Evolutionary conservation across 2,888 invertebrate genomes (phyloP), one percentile per base, ranked within the genome.

Genomic region (Tridacna crocea): DNA sequence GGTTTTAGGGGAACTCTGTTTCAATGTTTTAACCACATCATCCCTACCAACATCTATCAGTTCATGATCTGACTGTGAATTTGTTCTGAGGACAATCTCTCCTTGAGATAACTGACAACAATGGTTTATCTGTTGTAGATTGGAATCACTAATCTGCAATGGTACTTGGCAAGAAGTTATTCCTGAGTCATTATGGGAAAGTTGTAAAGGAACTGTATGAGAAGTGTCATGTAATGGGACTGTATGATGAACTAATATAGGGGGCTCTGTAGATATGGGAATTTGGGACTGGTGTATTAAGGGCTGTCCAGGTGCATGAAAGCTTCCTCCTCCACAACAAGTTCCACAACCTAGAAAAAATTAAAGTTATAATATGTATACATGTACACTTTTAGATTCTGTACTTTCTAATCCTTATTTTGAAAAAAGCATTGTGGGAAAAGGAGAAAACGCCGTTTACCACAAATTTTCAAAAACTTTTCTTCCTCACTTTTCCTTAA

Each of bases 171-270:
- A 84, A 72, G 75, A 76, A 61, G 79, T 17, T 61, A 73, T 76
- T 47, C 73, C 58, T n/a, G 84, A 76, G 66, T 84, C 84, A 24
- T 24, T 48, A 88, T 86, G 82, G 77, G 82, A 75, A 66, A 80
- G 82, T 24, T 70, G 70, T 68, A 82, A 72, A 80, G 80, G 81
- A 76, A 85, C 84, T 51, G 80, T 73, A 63, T 72, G 80, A 61
- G 73, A 79, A 22, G 76, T 65, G 79, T 89, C 89, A 58, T 90
- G 88, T 19, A 90, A 74, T 60, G 88, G 88, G 19, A 89, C 76
- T 22, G 88, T 87, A 61, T 87, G 89, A 17, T 85, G 88, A 48
- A 91, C 72, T 24, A 90, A 75, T 68, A 88, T 88, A n/a, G 89
- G 77, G 61, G 87, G 72, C 22, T 86, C 86, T 12, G 83, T 75